These are phyloP conservation scores for Harpalus rubripes DNA, from an alignment of 2,888 invertebrate species.

Conservation along the genomic window DNA sequence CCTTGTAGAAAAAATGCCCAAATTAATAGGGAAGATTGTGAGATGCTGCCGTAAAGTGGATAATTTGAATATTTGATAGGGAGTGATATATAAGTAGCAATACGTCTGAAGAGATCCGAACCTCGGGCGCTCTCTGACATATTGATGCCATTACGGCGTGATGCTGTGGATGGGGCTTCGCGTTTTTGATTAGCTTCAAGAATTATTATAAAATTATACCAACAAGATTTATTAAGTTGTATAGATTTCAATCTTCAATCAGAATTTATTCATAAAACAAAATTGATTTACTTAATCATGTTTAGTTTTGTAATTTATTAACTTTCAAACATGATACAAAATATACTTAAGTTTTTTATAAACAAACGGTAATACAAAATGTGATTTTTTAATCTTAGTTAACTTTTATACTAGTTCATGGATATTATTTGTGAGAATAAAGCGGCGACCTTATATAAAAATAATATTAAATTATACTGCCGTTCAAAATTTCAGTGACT, in stretches of 20 bases:
- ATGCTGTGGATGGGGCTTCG: constrained; percentile 18
- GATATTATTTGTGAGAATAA: no score
- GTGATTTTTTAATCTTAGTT: no score
- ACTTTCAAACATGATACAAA: no score
- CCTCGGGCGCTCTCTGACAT: constrained; percentile 18
- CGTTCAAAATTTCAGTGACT: no score
- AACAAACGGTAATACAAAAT: no score
- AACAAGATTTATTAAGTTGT: constrained; percentile 23
- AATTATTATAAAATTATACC: constrained; percentile 28
- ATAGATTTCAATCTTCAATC: constrained; percentile 10
- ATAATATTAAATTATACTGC: no score
- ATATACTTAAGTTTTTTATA: no score
- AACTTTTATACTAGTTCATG: no score
- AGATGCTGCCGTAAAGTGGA: constrained; percentile 50
- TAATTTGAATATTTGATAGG: constrained; percentile 69
- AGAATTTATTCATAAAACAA: constrained; percentile 4
- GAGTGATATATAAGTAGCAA: constrained; percentile 68
- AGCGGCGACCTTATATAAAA: no score
- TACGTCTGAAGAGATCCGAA: constrained; percentile 51
- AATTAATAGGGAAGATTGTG: constrained; percentile 38
- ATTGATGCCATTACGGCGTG: constrained; percentile 27
- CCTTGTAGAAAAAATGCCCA: constrained; percentile 25
- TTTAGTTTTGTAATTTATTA: not conserved
- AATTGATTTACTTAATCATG: constrained; percentile 19
- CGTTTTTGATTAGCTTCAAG: constrained; percentile 36